A percentile compares a stretch with the other conserved stretches of the same genome.
Conservation (phyloP, 2,797 vertebrate species). For the Gobionotothen gibberifrons region DNA sequence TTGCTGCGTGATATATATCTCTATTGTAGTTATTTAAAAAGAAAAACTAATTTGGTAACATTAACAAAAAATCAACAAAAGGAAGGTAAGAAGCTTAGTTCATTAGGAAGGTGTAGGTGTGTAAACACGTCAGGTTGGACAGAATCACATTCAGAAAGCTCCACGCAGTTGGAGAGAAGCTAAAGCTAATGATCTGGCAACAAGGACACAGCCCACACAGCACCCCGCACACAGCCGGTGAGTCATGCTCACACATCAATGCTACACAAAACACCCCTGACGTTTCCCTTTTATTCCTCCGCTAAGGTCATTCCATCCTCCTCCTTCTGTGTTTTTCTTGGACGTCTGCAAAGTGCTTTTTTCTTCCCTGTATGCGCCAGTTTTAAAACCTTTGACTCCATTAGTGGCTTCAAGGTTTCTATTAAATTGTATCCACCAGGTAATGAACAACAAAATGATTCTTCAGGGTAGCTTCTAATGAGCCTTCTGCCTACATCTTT, state of each 20-base stretch:
- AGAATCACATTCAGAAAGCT: slow-evolving; percentile 84
- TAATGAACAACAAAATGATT: slow-evolving; percentile 1
- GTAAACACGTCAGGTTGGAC: slow-evolving; percentile 82
- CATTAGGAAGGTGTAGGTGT: slow-evolving; percentile 79
- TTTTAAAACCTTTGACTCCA: slow-evolving; percentile 55
- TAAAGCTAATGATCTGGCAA: slow-evolving; percentile 79
- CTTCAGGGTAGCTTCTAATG: slow-evolving; percentile 19
- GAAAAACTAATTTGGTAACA: slow-evolving; percentile 84
- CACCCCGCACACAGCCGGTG: slow-evolving; percentile 44
- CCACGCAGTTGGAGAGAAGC: slow-evolving; percentile 73
- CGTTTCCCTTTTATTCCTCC: slow-evolving; percentile 47
- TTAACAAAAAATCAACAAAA: slow-evolving; percentile 75
- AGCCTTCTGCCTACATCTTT: not conserved
- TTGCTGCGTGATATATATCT: slow-evolving; percentile 83
- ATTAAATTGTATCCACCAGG: slow-evolving; percentile 19
- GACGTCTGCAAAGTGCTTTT: slow-evolving; percentile 70
- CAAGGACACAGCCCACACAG: slow-evolving; percentile 71
- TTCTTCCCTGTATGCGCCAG: slow-evolving; percentile 42
- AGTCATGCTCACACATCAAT: slow-evolving; percentile 66
- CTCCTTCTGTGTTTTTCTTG: slow-evolving; percentile 44
- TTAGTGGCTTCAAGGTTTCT: slow-evolving; percentile 54
- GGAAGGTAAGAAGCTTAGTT: slow-evolving; percentile 82
- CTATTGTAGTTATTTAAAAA: slow-evolving; percentile 78
- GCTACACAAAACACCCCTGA: slow-evolving; percentile 62
- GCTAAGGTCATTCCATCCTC: slow-evolving; percentile 55